These are phyloP conservation scores for Galerucella calmariensis DNA, from an alignment of 2,888 invertebrate genomes.

Conservation along the genomic window DNA sequence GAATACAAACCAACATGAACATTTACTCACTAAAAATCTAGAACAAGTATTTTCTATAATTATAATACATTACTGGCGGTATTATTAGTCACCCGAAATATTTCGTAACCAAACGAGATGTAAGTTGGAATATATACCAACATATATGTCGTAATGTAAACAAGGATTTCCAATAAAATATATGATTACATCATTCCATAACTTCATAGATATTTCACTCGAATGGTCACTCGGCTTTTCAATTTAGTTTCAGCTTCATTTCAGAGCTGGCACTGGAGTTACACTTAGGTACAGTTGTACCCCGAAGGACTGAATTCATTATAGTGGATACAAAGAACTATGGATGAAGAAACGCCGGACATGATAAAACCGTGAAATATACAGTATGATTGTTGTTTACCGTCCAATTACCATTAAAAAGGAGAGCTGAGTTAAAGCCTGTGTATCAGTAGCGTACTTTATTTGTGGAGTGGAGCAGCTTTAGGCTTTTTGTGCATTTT, in stretches of 20 bases:
- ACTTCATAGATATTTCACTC: background rate
- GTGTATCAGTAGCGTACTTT: no score
- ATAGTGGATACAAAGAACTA: background rate
- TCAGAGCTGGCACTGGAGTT: background rate
- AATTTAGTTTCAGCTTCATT: background rate
- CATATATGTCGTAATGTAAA: background rate
- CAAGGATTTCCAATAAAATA: background rate
- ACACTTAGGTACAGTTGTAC: background rate
- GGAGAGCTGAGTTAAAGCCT: no score
- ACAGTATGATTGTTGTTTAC: no score
- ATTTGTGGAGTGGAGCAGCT: no score
- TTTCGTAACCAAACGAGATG: background rate
- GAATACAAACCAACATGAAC: background rate
- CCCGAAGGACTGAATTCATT: background rate
- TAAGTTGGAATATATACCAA: background rate
- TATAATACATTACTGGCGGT: constrained; percentile 6
- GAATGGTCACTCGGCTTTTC: background rate
- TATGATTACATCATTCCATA: background rate
- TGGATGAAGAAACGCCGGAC: no score
- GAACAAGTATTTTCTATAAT: constrained; percentile 20
- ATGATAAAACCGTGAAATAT: no score
- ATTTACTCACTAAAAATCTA: constrained; percentile 5
- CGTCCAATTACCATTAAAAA: no score
- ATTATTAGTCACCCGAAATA: constrained; percentile 20
- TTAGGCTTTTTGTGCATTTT: no score